These are phyloP conservation scores for Protonemura montana DNA, from an alignment of 2,888 invertebrate genomes.

Conservation along the genomic window DNA sequence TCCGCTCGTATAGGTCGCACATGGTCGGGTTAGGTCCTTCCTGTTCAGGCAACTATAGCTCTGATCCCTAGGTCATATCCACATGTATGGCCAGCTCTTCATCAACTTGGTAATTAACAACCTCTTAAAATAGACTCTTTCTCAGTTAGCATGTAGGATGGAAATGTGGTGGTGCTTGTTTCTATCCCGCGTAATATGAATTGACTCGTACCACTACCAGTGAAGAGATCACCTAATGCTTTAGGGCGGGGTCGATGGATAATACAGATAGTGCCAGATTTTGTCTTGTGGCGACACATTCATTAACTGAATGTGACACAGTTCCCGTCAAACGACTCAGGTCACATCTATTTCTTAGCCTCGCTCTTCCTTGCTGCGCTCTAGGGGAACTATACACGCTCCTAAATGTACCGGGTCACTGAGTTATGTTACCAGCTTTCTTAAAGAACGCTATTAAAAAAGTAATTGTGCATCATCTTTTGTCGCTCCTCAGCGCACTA, in stretches of 20 bases:
- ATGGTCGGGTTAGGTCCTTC: background rate
- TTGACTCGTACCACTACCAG: background rate
- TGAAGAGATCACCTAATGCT: background rate
- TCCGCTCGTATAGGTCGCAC: background rate
- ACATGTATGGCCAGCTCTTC: background rate
- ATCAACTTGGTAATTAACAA: background rate
- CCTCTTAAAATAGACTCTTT: background rate
- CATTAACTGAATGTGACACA: slow-evolving; percentile 45
- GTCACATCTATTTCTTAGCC: background rate
- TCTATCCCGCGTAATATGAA: background rate
- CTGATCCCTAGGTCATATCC: background rate
- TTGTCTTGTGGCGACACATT: slow-evolving; percentile 45
- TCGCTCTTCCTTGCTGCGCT: background rate
- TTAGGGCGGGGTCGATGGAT: slow-evolving; percentile 1
- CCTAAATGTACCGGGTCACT: background rate
- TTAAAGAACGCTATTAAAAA: slow-evolving; percentile 7
- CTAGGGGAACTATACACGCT: background rate
- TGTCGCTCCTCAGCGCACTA: background rate
- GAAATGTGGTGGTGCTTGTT: background rate
- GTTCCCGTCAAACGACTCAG: background rate
- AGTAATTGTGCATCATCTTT: slow-evolving; percentile 12
- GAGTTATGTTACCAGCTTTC: background rate
- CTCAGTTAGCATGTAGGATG: background rate
- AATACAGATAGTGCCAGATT: slow-evolving; percentile 8
- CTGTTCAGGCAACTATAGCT: background rate